Evolutionary conservation across 1,140 invertebrate species (phyloP), one percentile per base, ranked within the genome.

Genomic region (Pogonus chalceus): DNA sequence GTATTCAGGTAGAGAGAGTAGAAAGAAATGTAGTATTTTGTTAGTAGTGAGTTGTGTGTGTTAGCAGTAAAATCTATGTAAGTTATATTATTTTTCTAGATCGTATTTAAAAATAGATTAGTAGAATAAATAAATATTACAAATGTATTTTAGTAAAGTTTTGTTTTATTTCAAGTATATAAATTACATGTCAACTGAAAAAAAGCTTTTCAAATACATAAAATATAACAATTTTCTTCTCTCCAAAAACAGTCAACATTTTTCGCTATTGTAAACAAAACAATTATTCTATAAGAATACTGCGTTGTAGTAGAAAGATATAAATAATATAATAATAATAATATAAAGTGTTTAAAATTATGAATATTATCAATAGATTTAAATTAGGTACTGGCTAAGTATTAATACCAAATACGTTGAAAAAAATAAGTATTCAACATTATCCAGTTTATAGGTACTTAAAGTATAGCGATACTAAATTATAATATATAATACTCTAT

Each of bases 271-370:
- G 37, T 43, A 43, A 43, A 43, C 37, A 43, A 12, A 43, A 43
- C 9, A 9, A 43, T 12, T 43, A 12, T 12, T 43, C 18, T 43
- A 43, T 43, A 43, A 43, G 37, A 43, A 43, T 43, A 43, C 37
- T 43, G 37, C 37, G 37, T 43, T 43, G 37, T 43, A 43, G 37
- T 43, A 43, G 18, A 43, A 43, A 43, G 37, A 43, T 43, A 43
- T 43, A 43, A 43, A 43, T 43, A 43, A 43, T 9, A 31, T 31
- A 31, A 31, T 31, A 31, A 31, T 31, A 31, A 31, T 31, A 7
- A 31, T 31, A 14, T 31, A 14, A 7, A 7, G 37, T 18, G 4
- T 43, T 12, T 43, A 43, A 10, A 43, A 43, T 43, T 43, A 43
- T 43, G 37, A 43, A 43, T 43, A 43, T 43, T 43, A 43, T 43